Evolutionary conservation across 2,797 vertebrate genomes (phyloP).

Genomic region (Tenualosa ilisha): DNA sequence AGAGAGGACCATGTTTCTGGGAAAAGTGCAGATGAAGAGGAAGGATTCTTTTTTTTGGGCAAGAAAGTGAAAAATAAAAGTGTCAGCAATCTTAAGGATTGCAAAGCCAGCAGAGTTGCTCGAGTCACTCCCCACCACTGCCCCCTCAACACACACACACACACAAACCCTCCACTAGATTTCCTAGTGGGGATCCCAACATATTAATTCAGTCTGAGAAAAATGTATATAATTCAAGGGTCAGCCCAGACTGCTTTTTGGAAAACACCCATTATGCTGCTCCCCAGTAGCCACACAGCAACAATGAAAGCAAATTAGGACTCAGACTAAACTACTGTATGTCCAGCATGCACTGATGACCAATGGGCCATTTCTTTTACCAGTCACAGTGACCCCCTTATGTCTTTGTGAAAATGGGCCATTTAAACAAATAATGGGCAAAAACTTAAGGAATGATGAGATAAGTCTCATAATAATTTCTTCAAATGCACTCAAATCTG

Average conservation of each 20-base stretch:
- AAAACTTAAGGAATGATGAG: not conserved
- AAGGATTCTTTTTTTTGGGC: constrained; percentile 18
- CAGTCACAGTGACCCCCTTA: not conserved
- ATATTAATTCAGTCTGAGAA: constrained; percentile 21
- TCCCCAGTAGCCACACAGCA: not conserved
- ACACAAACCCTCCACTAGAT: not conserved
- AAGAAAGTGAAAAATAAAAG: constrained; percentile 41
- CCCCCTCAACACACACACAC: constrained; percentile 13
- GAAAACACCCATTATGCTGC: not conserved
- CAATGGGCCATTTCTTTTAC: not conserved
- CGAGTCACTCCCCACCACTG: not conserved
- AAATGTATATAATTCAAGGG: constrained; percentile 9
- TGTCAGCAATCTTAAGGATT: constrained; percentile 56
- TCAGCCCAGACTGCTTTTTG: constrained; percentile 5
- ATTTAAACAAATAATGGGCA: not conserved
- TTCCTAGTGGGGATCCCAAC: constrained; percentile 19
- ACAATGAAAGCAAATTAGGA: not conserved
- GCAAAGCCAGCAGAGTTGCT: constrained; percentile 52
- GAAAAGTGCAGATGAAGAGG: not conserved
- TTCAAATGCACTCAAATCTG: not conserved
- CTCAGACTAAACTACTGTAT: not conserved
- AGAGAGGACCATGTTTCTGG: constrained; percentile 23
- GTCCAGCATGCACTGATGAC: not conserved
- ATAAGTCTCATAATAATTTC: not conserved
- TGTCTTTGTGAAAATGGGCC: not conserved